Evolutionary conservation across 2,888 invertebrate species (phyloP).

Genomic region (Chalcosyrphus nemorum): DNA sequence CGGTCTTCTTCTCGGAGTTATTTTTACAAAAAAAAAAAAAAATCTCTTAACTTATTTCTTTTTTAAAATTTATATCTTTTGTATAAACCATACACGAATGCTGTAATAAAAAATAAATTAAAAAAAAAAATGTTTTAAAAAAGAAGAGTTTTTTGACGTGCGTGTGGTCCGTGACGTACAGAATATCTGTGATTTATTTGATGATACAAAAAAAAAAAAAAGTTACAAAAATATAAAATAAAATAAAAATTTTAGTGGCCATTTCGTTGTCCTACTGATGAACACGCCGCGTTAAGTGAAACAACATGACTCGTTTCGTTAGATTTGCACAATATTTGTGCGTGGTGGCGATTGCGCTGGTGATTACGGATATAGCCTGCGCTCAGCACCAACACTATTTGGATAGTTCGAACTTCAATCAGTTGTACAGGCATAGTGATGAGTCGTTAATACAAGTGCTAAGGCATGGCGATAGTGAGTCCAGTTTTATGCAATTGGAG

Average conservation of each 20-base stretch:
- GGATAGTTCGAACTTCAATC: conserved; percentile 77
- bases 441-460: conserved; percentile 76
- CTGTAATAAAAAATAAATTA: conserved; percentile 53
- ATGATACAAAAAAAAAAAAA: conserved; percentile 25
- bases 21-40: conserved; percentile 45
- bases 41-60: not conserved
- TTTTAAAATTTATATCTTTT: conserved; percentile 19
- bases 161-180: conserved; percentile 40
- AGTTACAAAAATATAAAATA: conserved; percentile 34
- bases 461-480: conserved; percentile 79
- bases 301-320: conserved; percentile 56
- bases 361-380: conserved; percentile 65
- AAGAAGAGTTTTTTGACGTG: conserved; percentile 72
- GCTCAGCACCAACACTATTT: conserved; percentile 78
- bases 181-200: conserved; percentile 70
- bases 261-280: conserved; percentile 35
- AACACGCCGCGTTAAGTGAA: conserved; percentile 64
- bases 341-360: conserved; percentile 70
- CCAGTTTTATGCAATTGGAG: conserved; percentile 77
- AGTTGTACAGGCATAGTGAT: conserved; percentile 77
- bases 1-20: conserved; percentile 37
- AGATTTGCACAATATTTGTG: conserved; percentile 75
- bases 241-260: conserved; percentile 46
- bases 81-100: conserved; percentile 28
- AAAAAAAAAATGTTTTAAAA: conserved; percentile 73